phyloP scores from a whole-genome alignment of 2,797 vertebrate species.

The Coregonus suidteri region DNA sequence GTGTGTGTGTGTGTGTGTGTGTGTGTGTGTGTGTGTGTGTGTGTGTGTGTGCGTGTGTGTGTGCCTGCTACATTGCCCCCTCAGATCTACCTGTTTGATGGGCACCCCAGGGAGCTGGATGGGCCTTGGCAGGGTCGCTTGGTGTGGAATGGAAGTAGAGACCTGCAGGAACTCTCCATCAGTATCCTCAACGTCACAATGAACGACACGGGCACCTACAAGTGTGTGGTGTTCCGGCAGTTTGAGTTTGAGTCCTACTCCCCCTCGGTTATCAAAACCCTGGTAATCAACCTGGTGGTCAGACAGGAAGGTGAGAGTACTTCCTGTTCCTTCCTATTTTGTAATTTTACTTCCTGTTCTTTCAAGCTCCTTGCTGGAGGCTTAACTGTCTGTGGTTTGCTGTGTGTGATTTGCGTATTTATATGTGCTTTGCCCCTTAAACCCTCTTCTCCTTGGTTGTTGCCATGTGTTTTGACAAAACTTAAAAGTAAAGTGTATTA shows the following conservation, averaged over 20 bases:
- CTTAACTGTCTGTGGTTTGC: neutral
- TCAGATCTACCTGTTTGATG: constrained; percentile 41
- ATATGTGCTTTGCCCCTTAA: neutral
- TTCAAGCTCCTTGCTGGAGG: neutral
- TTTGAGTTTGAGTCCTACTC: constrained; percentile 85
- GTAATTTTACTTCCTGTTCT: neutral
- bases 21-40: neutral
- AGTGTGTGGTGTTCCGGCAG: constrained; percentile 81
- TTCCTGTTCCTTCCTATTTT: neutral
- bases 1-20: constrained; percentile 2
- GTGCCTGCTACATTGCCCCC: neutral
- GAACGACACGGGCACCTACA: constrained; percentile 86
- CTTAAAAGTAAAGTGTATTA: too few species aligned
- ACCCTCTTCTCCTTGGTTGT: too few species aligned
- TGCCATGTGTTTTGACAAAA: too few species aligned
- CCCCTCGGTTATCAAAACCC: constrained; percentile 64
- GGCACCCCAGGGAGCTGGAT: constrained; percentile 61
- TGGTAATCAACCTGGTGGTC: constrained; percentile 83
- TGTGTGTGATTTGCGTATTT: neutral
- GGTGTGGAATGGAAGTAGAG: constrained; percentile 88
- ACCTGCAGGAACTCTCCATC: constrained; percentile 93
- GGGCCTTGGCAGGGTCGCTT: constrained; percentile 83
- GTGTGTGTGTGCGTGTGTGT: neutral
- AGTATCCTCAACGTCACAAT: constrained; percentile 80
- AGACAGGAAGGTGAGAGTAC: constrained; percentile 78